These are phyloP conservation scores for Melitaea athalia DNA, from an alignment of 2,888 invertebrate genomes.

Conservation along the genomic window DNA sequence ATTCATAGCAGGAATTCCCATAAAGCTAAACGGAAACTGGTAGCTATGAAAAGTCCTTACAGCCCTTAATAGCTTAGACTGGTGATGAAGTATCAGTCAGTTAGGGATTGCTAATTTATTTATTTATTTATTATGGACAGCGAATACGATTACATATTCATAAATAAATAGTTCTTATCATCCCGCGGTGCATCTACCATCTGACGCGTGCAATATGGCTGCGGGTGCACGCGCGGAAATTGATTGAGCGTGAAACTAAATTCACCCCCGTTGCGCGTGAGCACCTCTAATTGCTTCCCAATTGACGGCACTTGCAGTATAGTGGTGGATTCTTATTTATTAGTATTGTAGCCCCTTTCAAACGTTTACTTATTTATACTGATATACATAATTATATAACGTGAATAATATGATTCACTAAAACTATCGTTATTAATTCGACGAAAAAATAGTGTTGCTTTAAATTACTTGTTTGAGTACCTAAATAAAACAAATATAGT, in stretches of 20 bases:
- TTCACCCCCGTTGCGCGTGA: conserved; percentile 74
- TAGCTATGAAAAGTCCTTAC: too few relatives aligned
- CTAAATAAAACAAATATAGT: too few relatives aligned
- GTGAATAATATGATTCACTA: not conserved
- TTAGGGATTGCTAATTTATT: not conserved
- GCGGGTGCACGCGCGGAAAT: conserved; percentile 78
- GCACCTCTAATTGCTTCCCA: conserved; percentile 73
- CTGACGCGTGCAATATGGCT: conserved; percentile 82
- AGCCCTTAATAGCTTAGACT: too few relatives aligned
- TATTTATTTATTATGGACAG: not conserved
- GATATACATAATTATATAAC: not conserved
- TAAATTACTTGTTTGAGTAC: too few relatives aligned
- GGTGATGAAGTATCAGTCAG: too few relatives aligned
- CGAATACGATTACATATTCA: conserved; percentile 46
- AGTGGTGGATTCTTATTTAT: conserved; percentile 53
- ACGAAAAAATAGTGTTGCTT: too few relatives aligned
- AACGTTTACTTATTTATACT: not conserved
- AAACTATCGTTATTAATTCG: not conserved
- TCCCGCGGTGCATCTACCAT: conserved; percentile 60
- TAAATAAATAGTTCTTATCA: conserved; percentile 58
- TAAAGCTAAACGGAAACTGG: too few relatives aligned
- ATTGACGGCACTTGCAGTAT: conserved; percentile 60
- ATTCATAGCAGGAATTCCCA: too few relatives aligned
- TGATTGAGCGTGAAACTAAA: conserved; percentile 82
- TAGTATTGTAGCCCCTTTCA: conserved; percentile 23